phyloP scores from a whole-genome alignment of 2,113 vertebrate species.

The Ranitomeya variabilis region DNA sequence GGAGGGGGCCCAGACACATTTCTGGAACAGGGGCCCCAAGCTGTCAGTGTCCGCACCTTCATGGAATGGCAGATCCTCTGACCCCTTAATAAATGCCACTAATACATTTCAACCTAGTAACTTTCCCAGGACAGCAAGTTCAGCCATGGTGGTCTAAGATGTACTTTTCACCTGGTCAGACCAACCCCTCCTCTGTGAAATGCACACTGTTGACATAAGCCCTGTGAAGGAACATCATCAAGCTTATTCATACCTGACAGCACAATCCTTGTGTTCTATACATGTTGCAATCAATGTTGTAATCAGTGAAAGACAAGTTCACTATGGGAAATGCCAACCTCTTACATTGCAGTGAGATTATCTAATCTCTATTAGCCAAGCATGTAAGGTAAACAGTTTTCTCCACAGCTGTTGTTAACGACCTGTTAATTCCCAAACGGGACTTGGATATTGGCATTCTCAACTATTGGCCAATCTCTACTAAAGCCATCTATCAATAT shows the following conservation, averaged over 20 bases:
- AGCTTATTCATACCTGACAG: neutral
- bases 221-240: neutral
- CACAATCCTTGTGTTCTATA: neutral
- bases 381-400: slow-evolving; percentile 1
- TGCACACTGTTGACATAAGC: neutral
- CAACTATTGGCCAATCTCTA: neutral
- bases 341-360: neutral
- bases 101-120: too few species aligned
- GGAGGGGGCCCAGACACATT: too few species aligned
- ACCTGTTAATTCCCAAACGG: neutral
- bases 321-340: neutral
- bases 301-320: neutral
- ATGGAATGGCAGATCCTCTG: too few species aligned
- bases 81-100: too few species aligned
- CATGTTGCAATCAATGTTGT: slow-evolving; percentile 1
- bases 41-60: too few species aligned
- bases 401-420: neutral
- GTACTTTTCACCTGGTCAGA: neutral
- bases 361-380: neutral
- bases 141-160: too few species aligned
- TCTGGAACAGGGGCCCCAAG: too few species aligned
- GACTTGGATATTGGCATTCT: neutral
- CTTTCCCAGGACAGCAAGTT: too few species aligned
- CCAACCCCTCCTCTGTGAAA: neutral
- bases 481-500: too few species aligned